phyloP scores from a whole-genome alignment of 2,797 vertebrate species.

The Pipistrellus nathusii region DNA sequence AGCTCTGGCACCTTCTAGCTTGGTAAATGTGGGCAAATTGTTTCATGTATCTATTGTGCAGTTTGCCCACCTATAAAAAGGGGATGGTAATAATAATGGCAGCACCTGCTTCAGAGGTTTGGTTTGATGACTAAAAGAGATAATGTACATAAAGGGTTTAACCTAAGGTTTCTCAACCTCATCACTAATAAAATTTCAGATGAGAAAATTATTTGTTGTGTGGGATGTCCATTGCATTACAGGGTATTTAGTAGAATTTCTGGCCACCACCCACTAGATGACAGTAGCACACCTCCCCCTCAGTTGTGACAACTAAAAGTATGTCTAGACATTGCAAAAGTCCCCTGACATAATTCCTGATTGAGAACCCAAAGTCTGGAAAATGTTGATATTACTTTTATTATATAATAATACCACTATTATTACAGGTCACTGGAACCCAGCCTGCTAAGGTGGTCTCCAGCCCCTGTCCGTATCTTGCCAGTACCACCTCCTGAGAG shows the following conservation, averaged over 20 bases:
- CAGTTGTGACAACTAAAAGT: background rate
- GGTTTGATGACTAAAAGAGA: slow-evolving; percentile 1
- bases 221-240: background rate
- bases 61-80: background rate
- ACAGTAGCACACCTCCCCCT: background rate
- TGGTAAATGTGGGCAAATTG: background rate
- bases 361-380: background rate
- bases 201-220: background rate
- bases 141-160: background rate
- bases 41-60: background rate
- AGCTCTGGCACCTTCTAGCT: slow-evolving; percentile 8
- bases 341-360: background rate
- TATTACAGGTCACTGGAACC: background rate
- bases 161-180: slow-evolving; percentile 31
- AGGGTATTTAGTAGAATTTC: background rate
- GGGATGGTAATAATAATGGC: background rate
- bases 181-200: background rate
- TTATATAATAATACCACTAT: no score
- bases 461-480: background rate
- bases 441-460: background rate
- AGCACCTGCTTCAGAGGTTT: background rate
- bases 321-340: background rate
- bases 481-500: background rate
- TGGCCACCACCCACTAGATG: background rate
- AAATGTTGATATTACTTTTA: slow-evolving; percentile 47